phyloP scores from a whole-genome alignment of 2,888 invertebrate species.

The Congeria kusceri region DNA sequence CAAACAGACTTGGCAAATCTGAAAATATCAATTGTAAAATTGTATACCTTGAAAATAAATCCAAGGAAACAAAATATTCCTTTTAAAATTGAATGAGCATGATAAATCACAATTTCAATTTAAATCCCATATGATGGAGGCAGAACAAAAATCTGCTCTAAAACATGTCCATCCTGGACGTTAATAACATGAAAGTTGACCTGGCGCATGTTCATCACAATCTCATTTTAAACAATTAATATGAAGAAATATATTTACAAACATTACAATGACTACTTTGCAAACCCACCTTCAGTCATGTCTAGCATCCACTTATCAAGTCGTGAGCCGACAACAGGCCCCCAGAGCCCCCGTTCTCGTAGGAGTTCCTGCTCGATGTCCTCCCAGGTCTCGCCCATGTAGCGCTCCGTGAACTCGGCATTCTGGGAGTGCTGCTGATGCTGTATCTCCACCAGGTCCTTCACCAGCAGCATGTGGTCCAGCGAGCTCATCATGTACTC shows the following conservation, averaged over 20 bases:
- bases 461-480: constrained; percentile 92
- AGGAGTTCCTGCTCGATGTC: constrained; percentile 95
- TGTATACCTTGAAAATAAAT: too few species aligned
- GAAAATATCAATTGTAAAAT: too few species aligned
- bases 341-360: constrained; percentile 98
- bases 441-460: constrained; percentile 92
- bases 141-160: too few species aligned
- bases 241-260: background rate
- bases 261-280: background rate
- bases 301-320: constrained; percentile 98
- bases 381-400: constrained; percentile 95
- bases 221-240: background rate
- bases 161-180: too few species aligned
- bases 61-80: too few species aligned
- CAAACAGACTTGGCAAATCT: too few species aligned
- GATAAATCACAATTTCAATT: too few species aligned
- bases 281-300: constrained; percentile 92
- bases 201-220: too few species aligned
- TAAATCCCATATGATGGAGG: too few species aligned
- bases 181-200: too few species aligned
- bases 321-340: constrained; percentile 87
- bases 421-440: constrained; percentile 91
- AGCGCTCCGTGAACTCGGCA: constrained; percentile 94
- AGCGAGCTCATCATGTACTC: constrained; percentile 85
- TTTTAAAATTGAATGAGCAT: too few species aligned